Percentiles rank a stretch among this genome's conserved stretches.
Evolutionary conservation across 2,888 invertebrate species (phyloP).

Genomic region (Argyresthia goedartella): DNA sequence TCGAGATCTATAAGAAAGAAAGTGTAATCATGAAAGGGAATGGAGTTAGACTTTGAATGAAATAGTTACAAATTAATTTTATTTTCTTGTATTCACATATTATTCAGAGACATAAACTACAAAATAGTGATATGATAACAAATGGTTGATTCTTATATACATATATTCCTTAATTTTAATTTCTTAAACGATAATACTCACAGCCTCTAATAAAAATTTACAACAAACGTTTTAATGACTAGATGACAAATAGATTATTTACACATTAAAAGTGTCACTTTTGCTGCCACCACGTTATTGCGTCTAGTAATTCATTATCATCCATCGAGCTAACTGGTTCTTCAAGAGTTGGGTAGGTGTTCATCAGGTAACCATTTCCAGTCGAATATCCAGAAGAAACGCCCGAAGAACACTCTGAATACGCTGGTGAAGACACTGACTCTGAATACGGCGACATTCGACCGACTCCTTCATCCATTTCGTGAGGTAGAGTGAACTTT

Average conservation of each 20-base stretch:
- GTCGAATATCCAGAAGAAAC: slow-evolving; percentile 50
- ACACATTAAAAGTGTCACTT: slow-evolving; percentile 30
- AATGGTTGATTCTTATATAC: background rate
- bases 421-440: slow-evolving; percentile 76
- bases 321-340: slow-evolving; percentile 76
- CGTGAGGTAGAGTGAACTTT: slow-evolving; percentile 13
- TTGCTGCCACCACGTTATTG: slow-evolving; percentile 85
- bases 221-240: slow-evolving; percentile 23
- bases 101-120: too few relatives aligned
- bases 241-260: slow-evolving; percentile 18
- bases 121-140: background rate
- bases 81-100: too few relatives aligned
- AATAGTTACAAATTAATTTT: too few relatives aligned
- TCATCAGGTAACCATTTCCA: slow-evolving; percentile 20
- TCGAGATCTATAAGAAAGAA: too few relatives aligned
- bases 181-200: background rate
- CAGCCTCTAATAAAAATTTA: background rate
- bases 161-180: background rate
- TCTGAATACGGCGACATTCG: slow-evolving; percentile 53
- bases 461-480: slow-evolving; percentile 47
- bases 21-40: too few relatives aligned
- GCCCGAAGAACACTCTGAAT: slow-evolving; percentile 75
- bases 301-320: slow-evolving; percentile 87
- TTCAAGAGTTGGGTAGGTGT: slow-evolving; percentile 33
- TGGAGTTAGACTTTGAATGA: too few relatives aligned